A percentile compares a stretch with the other conserved stretches of the same genome.
Conservation (phyloP, 2,797 vertebrate species). For the Hybognathus amarus region DNA sequence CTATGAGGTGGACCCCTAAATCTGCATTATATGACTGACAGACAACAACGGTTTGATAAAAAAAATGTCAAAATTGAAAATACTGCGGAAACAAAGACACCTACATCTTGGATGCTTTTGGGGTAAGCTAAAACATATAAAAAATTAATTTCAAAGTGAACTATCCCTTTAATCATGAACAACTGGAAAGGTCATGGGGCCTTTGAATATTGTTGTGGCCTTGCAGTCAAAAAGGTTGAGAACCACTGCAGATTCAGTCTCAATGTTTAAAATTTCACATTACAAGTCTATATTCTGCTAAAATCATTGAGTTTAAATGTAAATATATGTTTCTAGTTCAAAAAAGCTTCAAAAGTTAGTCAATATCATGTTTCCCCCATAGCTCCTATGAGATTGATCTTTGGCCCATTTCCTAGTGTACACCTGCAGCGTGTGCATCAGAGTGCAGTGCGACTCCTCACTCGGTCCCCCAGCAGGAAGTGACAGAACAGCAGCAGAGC, state of each 20-base stretch:
- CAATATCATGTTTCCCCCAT: conserved; percentile 50
- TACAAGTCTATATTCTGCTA: conserved; percentile 6
- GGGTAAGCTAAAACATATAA: no score
- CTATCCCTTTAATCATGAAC: no score
- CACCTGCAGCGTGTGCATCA: conserved; percentile 63
- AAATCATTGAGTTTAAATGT: neutral
- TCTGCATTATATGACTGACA: no score
- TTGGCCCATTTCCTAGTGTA: conserved; percentile 66
- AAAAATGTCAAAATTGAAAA: no score
- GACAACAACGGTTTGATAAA: no score
- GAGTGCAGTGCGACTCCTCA: conserved; percentile 31
- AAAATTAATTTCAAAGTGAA: no score
- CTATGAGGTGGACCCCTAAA: no score
- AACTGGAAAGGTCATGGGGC: neutral
- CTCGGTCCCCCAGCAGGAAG: conserved; percentile 55
- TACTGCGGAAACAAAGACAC: no score
- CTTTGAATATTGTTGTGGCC: neutral
- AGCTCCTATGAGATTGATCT: conserved; percentile 52
- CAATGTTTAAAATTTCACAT: neutral
- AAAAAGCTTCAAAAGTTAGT: conserved; percentile 8
- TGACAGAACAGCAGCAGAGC: conserved; percentile 53
- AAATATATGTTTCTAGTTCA: neutral
- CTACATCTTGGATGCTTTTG: no score
- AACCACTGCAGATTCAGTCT: neutral
- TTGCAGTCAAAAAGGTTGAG: neutral